Conservation (phyloP, 2,113 vertebrate species). For the Rhodinocichla rosea region DNA sequence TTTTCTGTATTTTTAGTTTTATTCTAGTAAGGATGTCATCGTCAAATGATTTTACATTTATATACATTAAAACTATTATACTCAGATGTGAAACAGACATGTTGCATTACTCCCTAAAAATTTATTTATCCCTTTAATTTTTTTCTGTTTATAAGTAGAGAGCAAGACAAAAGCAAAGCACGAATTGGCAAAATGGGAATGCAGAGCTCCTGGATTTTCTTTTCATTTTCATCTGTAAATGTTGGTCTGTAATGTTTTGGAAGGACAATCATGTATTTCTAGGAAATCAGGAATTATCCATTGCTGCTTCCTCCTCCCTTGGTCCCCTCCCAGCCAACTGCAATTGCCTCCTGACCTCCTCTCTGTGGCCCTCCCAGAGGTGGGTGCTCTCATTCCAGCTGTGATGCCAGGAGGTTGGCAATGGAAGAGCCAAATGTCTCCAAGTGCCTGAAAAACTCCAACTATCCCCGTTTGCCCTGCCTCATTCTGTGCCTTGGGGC, state of each 20-base stretch:
- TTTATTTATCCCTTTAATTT: not conserved
- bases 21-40: not conserved
- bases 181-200: not conserved
- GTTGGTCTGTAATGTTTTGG: not conserved
- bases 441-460: not conserved
- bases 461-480: rapidly evolving
- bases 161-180: not conserved
- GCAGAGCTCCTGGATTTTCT: not conserved
- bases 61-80: not conserved
- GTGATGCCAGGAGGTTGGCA: not conserved
- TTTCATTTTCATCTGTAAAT: not conserved
- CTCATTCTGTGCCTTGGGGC: not conserved
- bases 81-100: not conserved
- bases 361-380: not conserved
- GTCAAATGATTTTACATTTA: not conserved
- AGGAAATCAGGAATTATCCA: not conserved
- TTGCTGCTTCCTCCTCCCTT: not conserved
- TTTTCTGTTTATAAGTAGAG: not conserved
- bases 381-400: not conserved
- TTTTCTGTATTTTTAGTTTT: not conserved
- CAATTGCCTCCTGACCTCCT: not conserved
- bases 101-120: not conserved
- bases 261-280: not conserved
- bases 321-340: not conserved
- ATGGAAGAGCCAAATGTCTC: not conserved